Percentiles rank a stretch among this genome's conserved stretches.
These are phyloP conservation scores for Clostera curtula DNA, from an alignment of 2,888 invertebrate species.

Conservation along the genomic window DNA sequence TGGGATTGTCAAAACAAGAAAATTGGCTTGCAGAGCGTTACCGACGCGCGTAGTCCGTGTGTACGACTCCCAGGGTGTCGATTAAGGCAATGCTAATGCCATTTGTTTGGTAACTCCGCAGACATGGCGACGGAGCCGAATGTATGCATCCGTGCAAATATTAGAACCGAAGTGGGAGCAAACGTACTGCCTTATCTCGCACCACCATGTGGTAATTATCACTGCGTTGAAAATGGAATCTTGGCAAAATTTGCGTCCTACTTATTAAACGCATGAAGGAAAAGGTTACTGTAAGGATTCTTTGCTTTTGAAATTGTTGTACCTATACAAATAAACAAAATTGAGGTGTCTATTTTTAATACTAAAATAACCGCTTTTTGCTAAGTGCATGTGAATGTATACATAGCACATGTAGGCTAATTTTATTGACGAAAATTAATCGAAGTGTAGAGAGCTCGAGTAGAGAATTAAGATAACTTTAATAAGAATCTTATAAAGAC, in stretches of 20 bases:
- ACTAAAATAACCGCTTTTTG: no score
- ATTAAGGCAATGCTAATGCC: conserved; percentile 64
- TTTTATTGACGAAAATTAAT: no score
- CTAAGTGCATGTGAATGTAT: no score
- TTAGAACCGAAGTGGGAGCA: conserved; percentile 36
- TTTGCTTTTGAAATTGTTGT: no score
- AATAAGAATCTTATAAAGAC: no score
- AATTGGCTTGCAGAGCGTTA: conserved; percentile 42
- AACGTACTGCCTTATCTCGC: conserved; percentile 39
- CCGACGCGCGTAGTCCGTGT: conserved; percentile 29
- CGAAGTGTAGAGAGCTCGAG: no score
- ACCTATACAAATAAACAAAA: no score
- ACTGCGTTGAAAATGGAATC: conserved; percentile 19
- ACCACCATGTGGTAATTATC: conserved; percentile 35
- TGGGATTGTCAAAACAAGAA: conserved; percentile 55
- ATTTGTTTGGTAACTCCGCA: conserved; percentile 60
- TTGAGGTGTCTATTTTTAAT: no score
- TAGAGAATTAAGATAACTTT: no score
- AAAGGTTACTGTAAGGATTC: no score
- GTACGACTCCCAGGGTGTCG: conserved; percentile 53
- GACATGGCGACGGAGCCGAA: conserved; percentile 36
- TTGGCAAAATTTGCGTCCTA: conserved; percentile 10
- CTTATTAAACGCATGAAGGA: no score
- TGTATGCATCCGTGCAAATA: conserved; percentile 43
- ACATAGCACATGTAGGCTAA: no score